Percentiles rank a stretch among this genome's conserved stretches.
These are phyloP conservation scores for Portunus trituberculatus DNA, from an alignment of 1,140 invertebrate genomes.

Conservation along the genomic window DNA sequence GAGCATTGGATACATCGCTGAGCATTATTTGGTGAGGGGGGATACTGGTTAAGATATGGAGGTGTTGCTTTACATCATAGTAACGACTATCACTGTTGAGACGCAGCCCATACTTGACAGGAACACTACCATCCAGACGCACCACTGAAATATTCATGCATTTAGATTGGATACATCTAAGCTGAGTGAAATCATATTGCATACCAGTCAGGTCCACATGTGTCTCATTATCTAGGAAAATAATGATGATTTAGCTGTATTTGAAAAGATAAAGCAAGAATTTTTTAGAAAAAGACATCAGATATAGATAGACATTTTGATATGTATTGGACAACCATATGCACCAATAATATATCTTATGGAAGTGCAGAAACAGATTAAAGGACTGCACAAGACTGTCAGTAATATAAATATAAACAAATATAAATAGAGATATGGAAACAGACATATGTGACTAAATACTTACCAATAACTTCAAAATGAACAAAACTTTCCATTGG, in stretches of 20 bases:
- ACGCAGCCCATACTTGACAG: constrained; percentile 90
- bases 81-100: constrained; percentile 91
- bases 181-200: too few species aligned
- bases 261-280: too few species aligned
- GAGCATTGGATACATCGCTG: constrained; percentile 81
- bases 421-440: neutral
- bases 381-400: constrained; percentile 40
- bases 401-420: neutral
- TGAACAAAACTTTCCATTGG: constrained; percentile 90
- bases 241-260: too few species aligned
- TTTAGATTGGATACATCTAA: too few species aligned
- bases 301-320: too few species aligned
- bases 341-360: neutral
- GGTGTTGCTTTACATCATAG: constrained; percentile 86
- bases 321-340: too few species aligned
- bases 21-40: constrained; percentile 82
- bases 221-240: too few species aligned
- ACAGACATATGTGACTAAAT: neutral
- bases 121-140: constrained; percentile 88
- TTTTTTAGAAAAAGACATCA: too few species aligned
- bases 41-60: constrained; percentile 83
- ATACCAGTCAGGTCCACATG: too few species aligned
- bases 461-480: constrained; percentile 87
- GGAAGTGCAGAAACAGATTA: neutral
- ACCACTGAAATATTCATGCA: constrained; percentile 83